Conservation (phyloP, 2,797 vertebrate species). For the Vespertilio murinus region DNA sequence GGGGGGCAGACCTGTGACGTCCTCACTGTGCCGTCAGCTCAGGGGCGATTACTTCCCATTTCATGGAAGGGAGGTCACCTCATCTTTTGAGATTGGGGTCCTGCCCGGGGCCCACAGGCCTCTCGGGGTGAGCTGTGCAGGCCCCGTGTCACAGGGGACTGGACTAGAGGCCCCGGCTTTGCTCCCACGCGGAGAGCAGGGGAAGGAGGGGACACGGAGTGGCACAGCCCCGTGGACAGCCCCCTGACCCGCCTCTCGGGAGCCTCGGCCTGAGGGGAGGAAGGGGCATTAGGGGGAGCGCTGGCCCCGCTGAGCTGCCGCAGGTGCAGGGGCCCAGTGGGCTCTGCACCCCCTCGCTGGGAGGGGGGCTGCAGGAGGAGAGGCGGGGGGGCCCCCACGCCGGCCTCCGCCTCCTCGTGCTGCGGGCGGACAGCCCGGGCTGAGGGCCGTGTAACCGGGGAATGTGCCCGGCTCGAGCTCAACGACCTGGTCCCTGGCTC, state of each 20-base stretch:
- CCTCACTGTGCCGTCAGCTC: background rate
- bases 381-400: fast-evolving
- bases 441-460: background rate
- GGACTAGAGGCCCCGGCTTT: background rate
- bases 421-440: background rate
- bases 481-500: background rate
- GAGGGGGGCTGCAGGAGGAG: background rate
- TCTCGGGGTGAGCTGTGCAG: background rate
- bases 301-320: background rate
- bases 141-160: background rate
- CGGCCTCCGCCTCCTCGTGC: fast-evolving
- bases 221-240: background rate
- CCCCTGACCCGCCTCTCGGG: background rate
- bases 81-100: background rate
- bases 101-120: background rate
- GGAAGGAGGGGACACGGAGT: fast-evolving
- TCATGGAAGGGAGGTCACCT: background rate
- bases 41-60: background rate
- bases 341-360: background rate
- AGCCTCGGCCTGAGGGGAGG: background rate
- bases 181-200: background rate
- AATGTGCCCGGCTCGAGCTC: background rate
- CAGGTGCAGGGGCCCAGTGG: background rate
- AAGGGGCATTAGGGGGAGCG: background rate
- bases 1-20: no score